A percentile compares a stretch with the other conserved stretches of the same genome.
Conservation (phyloP, 2,113 vertebrate species). For the Spheniscus mendiculus region DNA sequence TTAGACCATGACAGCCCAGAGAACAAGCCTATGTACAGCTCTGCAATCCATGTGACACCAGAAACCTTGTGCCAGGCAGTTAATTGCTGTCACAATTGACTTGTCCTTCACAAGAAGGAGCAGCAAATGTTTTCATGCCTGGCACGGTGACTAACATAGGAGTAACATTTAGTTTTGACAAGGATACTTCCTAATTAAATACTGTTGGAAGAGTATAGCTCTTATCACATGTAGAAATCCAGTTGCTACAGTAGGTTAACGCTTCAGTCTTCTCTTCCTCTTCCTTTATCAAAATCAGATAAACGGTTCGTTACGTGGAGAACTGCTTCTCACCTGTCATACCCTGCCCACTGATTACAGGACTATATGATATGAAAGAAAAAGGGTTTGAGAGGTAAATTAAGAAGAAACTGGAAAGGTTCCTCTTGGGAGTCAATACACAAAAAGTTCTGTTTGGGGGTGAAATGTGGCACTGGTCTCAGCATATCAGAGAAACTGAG, state of each 20-base stretch:
- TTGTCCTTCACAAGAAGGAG: background rate
- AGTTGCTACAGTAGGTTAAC: background rate
- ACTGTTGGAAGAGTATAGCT: background rate
- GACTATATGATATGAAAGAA: background rate
- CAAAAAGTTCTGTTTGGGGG: background rate
- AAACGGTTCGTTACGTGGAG: background rate
- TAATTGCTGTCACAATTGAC: background rate
- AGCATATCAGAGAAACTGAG: background rate
- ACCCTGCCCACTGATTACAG: background rate
- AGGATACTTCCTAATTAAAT: background rate
- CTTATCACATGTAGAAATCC: background rate
- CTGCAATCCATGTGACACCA: background rate
- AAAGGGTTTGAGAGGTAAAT: background rate
- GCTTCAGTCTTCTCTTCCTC: background rate
- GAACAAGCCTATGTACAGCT: background rate
- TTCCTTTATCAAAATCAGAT: background rate
- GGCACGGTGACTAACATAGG: background rate
- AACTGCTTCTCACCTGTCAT: background rate
- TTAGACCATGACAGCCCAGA: background rate
- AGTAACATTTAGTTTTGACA: background rate
- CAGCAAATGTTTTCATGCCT: background rate
- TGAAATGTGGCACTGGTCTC: background rate
- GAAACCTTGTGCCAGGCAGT: background rate
- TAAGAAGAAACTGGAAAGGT: background rate
- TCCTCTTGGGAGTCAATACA: fast-evolving